phyloP scores from a whole-genome alignment of 2,797 vertebrate species.

The Oryzias sinensis region DNA sequence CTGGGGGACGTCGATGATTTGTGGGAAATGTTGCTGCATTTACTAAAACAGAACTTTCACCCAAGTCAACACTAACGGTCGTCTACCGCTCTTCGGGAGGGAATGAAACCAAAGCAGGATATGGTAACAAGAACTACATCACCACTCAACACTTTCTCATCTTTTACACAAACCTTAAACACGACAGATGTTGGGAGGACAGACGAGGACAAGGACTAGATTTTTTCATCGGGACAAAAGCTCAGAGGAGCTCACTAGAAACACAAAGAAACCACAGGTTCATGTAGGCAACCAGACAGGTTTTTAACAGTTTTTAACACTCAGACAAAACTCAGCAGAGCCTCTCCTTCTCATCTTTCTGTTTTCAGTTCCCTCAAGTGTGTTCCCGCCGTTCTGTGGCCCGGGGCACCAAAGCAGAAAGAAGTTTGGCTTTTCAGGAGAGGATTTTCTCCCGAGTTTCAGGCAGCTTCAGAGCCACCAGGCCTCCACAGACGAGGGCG shows the following conservation, averaged over 20 bases:
- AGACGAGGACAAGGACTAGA: conserved; percentile 40
- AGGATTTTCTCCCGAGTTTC: conserved; percentile 95
- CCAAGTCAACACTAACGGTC: conserved; percentile 21
- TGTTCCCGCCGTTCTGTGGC: conserved; percentile 18
- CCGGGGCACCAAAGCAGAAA: conserved; percentile 34
- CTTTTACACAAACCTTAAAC: conserved; percentile 53
- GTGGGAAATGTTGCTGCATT: too few relatives aligned
- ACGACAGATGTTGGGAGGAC: conserved; percentile 20
- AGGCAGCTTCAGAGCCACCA: conserved; percentile 91
- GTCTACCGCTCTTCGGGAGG: conserved; percentile 31
- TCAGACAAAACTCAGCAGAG: conserved; percentile 36
- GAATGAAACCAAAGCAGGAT: conserved; percentile 65
- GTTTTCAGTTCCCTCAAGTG: conserved; percentile 18
- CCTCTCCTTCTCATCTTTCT: conserved; percentile 19
- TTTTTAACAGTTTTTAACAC: conserved; percentile 35
- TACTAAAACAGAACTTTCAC: conserved; percentile 22
- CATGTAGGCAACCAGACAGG: conserved; percentile 56
- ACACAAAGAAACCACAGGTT: conserved; percentile 55
- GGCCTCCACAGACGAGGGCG: conserved; percentile 89
- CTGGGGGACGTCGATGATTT: conserved; percentile 8
- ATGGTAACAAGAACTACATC: conserved; percentile 63
- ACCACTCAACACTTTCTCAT: conserved; percentile 57
- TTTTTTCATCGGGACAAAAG: conserved; percentile 36
- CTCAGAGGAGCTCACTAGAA: conserved; percentile 33
- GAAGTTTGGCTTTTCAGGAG: conserved; percentile 80